Evolutionary conservation across 2,797 vertebrate genomes (phyloP).

Genomic region (Lateolabrax maculatus): DNA sequence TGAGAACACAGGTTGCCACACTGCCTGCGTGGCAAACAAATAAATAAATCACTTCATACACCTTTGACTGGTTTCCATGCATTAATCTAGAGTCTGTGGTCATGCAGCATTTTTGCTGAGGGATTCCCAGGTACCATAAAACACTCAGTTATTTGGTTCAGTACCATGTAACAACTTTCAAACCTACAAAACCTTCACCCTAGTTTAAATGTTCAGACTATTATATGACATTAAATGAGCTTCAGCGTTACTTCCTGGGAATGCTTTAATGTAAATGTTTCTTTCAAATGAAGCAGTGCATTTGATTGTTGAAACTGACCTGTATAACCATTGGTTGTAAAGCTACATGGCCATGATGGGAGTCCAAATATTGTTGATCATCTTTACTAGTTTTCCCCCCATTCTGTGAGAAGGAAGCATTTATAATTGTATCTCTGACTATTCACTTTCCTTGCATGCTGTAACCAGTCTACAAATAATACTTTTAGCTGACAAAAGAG

Average conservation of each 20-base stretch:
- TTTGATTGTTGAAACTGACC: background rate
- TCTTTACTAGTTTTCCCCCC: background rate
- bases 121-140: background rate
- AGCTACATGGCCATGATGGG: background rate
- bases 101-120: background rate
- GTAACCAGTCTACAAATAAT: slow-evolving; percentile 1
- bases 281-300: background rate
- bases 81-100: background rate
- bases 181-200: background rate
- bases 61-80: background rate
- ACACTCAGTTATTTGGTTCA: slow-evolving; percentile 3
- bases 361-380: background rate
- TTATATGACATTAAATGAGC: background rate
- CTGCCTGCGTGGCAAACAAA: background rate
- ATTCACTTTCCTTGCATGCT: background rate
- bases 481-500: background rate
- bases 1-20: too few relatives aligned
- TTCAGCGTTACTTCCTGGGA: background rate
- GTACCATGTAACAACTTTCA: background rate
- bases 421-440: background rate
- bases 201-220: background rate
- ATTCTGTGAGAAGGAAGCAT: background rate
- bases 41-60: background rate
- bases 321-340: background rate
- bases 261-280: background rate